These are phyloP conservation scores for Conus betulinus DNA, from an alignment of 1,140 invertebrate species.

Conservation along the genomic window DNA sequence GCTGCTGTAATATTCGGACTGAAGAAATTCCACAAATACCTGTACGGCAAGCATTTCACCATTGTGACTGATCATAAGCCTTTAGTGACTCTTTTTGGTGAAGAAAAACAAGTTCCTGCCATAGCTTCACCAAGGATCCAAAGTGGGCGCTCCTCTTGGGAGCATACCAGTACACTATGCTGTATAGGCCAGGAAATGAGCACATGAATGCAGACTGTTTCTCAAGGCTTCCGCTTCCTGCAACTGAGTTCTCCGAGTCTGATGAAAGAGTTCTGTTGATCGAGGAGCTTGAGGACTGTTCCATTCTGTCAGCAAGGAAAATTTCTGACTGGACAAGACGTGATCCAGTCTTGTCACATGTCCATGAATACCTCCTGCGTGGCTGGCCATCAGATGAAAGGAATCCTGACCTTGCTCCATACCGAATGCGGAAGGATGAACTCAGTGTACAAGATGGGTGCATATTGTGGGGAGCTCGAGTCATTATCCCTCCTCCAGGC, in stretches of 20 bases:
- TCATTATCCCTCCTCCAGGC: conserved; percentile 73
- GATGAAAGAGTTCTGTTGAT: conserved; percentile 23
- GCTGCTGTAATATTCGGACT: no score
- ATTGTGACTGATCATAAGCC: conserved; percentile 56
- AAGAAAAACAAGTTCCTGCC: conserved; percentile 65
- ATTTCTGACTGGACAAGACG: conserved; percentile 36
- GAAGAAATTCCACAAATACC: no score
- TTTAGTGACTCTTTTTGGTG: conserved; percentile 72
- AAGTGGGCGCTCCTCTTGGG: conserved; percentile 58
- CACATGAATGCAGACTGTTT: conserved; percentile 71
- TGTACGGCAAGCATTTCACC: no score
- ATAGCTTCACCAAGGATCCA: conserved; percentile 64
- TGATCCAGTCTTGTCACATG: conserved; percentile 25
- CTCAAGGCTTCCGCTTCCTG: conserved; percentile 34
- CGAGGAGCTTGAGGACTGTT: background rate
- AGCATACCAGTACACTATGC: conserved; percentile 67
- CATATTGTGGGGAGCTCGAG: conserved; percentile 26
- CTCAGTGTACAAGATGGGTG: conserved; percentile 32
- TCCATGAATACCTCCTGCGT: conserved; percentile 18
- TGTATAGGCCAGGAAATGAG: conserved; percentile 67
- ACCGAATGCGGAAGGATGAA: conserved; percentile 25
- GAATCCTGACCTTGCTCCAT: conserved; percentile 1
- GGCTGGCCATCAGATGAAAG: conserved; percentile 25
- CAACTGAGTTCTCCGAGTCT: background rate
- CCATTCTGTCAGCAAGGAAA: background rate